Evolutionary conservation across 2,797 vertebrate genomes (phyloP).

Genomic region (Spatula versicolor): DNA sequence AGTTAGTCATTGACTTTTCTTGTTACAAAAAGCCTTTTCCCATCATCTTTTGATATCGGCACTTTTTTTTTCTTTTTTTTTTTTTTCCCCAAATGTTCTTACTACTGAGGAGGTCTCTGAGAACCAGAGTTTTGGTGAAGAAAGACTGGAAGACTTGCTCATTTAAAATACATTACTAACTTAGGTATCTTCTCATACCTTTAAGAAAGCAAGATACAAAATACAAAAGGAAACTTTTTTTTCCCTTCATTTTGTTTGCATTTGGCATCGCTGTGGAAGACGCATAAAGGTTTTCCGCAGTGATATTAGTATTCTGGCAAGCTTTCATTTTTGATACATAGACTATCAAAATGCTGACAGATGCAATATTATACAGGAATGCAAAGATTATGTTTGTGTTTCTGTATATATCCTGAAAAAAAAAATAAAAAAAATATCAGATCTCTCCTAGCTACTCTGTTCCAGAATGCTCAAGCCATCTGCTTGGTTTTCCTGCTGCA

Average conservation of each 20-base stretch:
- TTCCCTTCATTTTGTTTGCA: background rate
- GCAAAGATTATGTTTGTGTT: conserved; percentile 34
- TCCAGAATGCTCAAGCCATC: conserved; percentile 32
- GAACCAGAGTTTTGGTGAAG: background rate
- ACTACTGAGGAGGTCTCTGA: background rate
- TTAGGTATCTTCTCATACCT: background rate
- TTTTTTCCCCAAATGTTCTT: background rate
- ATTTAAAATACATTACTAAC: background rate
- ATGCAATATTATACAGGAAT: conserved; percentile 3
- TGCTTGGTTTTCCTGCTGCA: conserved; percentile 58
- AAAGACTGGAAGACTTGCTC: background rate
- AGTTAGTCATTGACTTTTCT: background rate
- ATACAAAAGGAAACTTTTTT: background rate
- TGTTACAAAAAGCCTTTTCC: background rate
- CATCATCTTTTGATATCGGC: background rate
- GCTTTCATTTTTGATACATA: background rate
- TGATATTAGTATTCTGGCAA: background rate
- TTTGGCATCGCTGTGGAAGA: background rate
- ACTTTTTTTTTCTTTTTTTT: background rate
- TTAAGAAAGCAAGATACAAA: background rate
- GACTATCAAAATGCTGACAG: background rate
- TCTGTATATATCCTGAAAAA: background rate
- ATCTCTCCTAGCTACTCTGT: conserved; percentile 1
- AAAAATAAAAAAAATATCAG: background rate
- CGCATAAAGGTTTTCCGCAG: background rate